Evolutionary conservation across 2,888 invertebrate genomes (phyloP).

Genomic region (Girardia tigrina): DNA sequence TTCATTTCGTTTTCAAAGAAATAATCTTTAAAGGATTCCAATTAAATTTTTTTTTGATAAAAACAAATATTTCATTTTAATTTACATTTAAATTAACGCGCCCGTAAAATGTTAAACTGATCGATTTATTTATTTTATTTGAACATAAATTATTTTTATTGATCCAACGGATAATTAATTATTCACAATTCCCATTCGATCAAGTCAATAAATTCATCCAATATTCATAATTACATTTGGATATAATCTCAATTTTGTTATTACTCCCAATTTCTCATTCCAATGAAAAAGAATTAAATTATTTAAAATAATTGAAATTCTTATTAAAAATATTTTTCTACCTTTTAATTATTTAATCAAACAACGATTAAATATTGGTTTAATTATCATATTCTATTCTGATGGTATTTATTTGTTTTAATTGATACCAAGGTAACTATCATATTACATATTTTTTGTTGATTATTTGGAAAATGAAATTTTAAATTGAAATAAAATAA

Average conservation of each 20-base stretch:
- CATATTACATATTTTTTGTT: no score
- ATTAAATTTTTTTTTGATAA: not conserved
- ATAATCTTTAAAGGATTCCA: not conserved
- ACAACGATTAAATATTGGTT: no score
- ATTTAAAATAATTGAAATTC: not conserved
- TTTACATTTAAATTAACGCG: not conserved
- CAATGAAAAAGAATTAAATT: not conserved
- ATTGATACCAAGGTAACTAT: no score
- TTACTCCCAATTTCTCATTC: slow-evolving; percentile 11
- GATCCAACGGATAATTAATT: not conserved
- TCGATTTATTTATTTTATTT: slow-evolving; percentile 19
- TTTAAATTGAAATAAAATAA: no score
- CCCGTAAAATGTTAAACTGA: not conserved
- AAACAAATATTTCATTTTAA: not conserved
- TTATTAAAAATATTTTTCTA: no score
- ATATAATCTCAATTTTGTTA: slow-evolving; percentile 4
- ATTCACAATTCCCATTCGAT: slow-evolving; percentile 16
- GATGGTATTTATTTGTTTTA: no score
- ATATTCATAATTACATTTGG: slow-evolving; percentile 23
- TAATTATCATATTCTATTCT: no score
- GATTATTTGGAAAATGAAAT: no score
- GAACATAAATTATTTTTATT: slow-evolving; percentile 14
- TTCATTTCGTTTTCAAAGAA: not conserved
- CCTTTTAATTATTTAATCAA: no score
- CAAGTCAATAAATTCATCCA: slow-evolving; percentile 16